Percentiles rank a stretch among this genome's conserved stretches.
phyloP scores from a whole-genome alignment of 1,140 invertebrate species.

The Epicauta chinensis region DNA sequence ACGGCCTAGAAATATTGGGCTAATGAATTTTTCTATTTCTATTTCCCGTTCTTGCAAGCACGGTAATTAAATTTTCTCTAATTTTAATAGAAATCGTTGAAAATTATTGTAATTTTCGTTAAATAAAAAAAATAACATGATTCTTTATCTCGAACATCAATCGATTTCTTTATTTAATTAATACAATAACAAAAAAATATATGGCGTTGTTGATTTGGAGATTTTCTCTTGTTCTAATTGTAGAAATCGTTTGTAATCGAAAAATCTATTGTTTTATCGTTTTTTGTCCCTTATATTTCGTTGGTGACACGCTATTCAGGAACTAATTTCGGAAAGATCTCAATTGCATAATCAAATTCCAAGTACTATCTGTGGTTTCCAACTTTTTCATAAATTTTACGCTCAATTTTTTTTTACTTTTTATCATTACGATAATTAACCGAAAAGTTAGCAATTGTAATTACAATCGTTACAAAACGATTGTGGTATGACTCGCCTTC shows the following conservation, averaged over 20 bases:
- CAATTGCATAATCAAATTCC: neutral
- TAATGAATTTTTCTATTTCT: too few species aligned
- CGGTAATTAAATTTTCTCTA: too few species aligned
- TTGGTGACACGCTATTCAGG: neutral
- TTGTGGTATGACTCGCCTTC: conserved; percentile 4
- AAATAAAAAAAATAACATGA: too few species aligned
- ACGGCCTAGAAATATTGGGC: neutral
- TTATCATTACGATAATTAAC: conserved; percentile 11
- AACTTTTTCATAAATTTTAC: neutral
- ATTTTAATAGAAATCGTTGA: too few species aligned
- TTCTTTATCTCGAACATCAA: neutral
- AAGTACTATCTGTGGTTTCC: conserved; percentile 9
- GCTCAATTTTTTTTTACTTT: too few species aligned
- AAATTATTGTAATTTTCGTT: too few species aligned
- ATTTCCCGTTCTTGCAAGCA: too few species aligned
- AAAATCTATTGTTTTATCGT: too few species aligned
- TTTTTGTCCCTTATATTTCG: neutral
- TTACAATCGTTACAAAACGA: conserved; percentile 9
- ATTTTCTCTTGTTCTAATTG: too few species aligned
- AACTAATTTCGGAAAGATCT: neutral
- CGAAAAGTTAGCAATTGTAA: conserved; percentile 12
- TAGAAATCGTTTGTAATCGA: too few species aligned
- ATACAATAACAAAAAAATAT: neutral
- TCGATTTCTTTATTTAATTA: neutral
- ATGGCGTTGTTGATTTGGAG: neutral